Base-by-base conservation (phyloP, 92 coral and sea anemone genomes). In the Porites rus region DNA sequence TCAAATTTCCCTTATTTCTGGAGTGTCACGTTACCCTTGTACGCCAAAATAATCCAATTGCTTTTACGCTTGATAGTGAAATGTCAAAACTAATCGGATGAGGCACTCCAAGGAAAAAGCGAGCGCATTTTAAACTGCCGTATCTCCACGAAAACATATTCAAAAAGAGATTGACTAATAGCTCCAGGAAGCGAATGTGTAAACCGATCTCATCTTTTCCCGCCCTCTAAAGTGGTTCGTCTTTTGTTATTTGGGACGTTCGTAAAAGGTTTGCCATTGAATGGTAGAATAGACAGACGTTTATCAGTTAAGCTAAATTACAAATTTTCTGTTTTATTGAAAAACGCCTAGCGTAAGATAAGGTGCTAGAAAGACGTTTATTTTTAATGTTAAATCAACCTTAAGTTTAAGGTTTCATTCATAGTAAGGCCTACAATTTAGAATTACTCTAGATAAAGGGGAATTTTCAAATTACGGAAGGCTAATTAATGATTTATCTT, bases 251-350 rank as follows among this genome's bases (percentile, higher is more conserved):
- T 65, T 56, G 51, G 76, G 69, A 71, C 69, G 81, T 72, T 89
- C 77, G 79, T 92, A 94, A 94, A 92, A 92, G 94, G 90, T 81
- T 89, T 84, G 50, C 92, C 82, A 90, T 94, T 91, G 94, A 38
- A 38, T 38, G 46, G 91, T 87, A 67, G 51, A 68, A 52, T 72
- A 66, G 94, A 78, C 82, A 89, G 91, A 91, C 96, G 91, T 89
- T 91, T 88, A 74, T 74, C 22, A 74, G 78, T 52, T 63, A 74
- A 74, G 78, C 78, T 21, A 74, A 52, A 74, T 52, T 10, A 53
- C 78, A 74, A 51, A 74, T 74, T 74, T 53, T 53, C 43, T 74
- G 11, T 10, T 19, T 51, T 11, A 52, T 52, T 20, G 64, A 7
- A 52, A 74, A 20, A 51, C 62, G 43, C 62, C 22, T 53, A 22